Base-by-base conservation (phyloP, 2,113 vertebrate genomes). In the Ardeotis arabs region DNA sequence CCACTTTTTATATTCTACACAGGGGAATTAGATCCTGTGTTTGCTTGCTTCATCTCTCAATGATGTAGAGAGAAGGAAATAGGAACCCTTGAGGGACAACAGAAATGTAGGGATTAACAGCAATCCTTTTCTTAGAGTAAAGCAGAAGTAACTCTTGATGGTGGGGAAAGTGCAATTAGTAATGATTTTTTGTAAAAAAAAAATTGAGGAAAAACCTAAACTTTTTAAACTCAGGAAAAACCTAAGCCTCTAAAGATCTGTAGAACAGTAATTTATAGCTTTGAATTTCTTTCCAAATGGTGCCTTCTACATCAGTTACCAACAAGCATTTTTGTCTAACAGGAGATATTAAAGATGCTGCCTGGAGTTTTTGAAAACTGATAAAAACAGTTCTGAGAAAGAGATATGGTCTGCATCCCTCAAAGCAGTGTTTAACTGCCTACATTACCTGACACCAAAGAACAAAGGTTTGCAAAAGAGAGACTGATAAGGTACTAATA, bases 371-470 rank as follows among this genome's bases (percentile, higher is more conserved):
- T 91, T 95, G 89, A 96, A 84, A 88, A 80, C 78, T 91, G 91
- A 95, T 92, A 96, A 89, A 93, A 97, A 75, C n/a, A 83, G 84
- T 96, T 95, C 91, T 95, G 90, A 78, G 87, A 91, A 96, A 82
- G 90, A 87, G 92, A 41, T 74, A 86, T 84, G 79, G 75, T 91
- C 96, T 96, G 90, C 90, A 96, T 96, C 80, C 87, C 93, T 96
- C 78, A 93, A 84, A 90, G 91, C 90, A 94, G 80, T 67, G 68
- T 95, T 97, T 97, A 96, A 97, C 92, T 97, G 84, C 91, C 92
- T 96, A 89, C 83, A 88, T 97, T 97, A 96, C 68, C 64, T 94
- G 90, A 94, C 96, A 96, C 64, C 62, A 91, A 96, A 96, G 95
- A 97, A 97, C 93, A 94, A 96, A 97, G 77, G 81, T 93, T 97